Evolutionary conservation across 2,888 invertebrate species (phyloP).

Genomic region (Drosophila mercatorum): DNA sequence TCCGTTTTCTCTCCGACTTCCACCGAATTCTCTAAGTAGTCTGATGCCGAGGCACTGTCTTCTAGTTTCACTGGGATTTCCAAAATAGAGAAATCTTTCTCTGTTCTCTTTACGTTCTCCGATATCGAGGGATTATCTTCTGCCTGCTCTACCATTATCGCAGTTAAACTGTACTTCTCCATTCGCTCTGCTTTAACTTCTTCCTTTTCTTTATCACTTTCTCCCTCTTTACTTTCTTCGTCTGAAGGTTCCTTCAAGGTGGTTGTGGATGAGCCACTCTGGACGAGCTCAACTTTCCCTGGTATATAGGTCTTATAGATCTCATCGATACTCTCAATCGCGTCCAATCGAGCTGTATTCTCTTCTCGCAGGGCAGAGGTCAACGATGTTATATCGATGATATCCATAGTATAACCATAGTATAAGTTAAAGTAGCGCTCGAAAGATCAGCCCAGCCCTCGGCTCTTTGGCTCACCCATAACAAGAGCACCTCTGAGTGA

Average conservation of each 20-base stretch:
- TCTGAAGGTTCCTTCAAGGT: constrained; percentile 9
- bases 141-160: background rate
- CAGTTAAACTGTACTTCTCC: background rate
- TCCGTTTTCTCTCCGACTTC: background rate
- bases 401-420: constrained; percentile 11
- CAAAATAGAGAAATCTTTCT: background rate
- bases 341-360: background rate
- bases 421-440: background rate
- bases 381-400: constrained; percentile 16
- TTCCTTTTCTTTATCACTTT: background rate
- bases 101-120: no score
- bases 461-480: constrained; percentile 34
- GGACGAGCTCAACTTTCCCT: background rate
- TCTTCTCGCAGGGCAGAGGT: constrained; percentile 12
- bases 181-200: background rate
- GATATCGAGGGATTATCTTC: background rate
- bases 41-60: no score
- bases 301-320: constrained; percentile 25
- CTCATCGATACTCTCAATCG: constrained; percentile 29
- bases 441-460: constrained; percentile 19
- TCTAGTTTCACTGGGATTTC: background rate
- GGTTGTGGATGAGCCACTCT: constrained; percentile 16
- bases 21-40: no score
- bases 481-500: constrained; percentile 19
- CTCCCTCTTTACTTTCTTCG: background rate